Conservation (phyloP, 2,113 vertebrate species). For the Gallinago jamesoni region DNA sequence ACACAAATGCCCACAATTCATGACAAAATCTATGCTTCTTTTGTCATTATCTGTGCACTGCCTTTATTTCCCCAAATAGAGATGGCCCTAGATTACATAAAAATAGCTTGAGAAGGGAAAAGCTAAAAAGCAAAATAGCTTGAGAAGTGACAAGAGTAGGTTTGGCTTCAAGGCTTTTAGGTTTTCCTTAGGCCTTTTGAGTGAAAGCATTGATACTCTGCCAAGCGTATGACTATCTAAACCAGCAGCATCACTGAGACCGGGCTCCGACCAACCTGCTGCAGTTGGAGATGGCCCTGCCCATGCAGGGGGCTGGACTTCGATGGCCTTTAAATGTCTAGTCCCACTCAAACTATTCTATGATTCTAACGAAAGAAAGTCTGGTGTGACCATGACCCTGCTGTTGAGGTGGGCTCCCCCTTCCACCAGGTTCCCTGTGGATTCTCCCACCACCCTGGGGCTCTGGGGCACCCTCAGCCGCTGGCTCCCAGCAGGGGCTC, state of each 20-base stretch:
- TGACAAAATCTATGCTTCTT: rapidly evolving
- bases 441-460: background rate
- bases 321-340: background rate
- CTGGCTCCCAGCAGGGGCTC: no score
- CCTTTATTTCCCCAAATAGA: background rate
- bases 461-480: rapidly evolving
- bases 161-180: background rate
- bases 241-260: background rate
- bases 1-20: background rate
- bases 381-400: rapidly evolving
- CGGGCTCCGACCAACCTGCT: background rate
- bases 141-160: background rate
- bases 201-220: no score
- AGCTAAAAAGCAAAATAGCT: background rate
- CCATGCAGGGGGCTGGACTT: background rate
- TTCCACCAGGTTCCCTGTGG: background rate
- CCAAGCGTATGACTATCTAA: background rate
- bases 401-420: background rate
- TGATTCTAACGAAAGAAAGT: background rate
- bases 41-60: rapidly evolving
- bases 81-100: background rate
- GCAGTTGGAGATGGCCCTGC: background rate
- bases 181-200: background rate
- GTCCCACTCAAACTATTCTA: background rate
- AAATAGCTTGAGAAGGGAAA: background rate